Percentiles rank a stretch among this genome's conserved stretches.
Conservation (phyloP, 2,113 vertebrate genomes). For the Dipodomys merriami region DNA sequence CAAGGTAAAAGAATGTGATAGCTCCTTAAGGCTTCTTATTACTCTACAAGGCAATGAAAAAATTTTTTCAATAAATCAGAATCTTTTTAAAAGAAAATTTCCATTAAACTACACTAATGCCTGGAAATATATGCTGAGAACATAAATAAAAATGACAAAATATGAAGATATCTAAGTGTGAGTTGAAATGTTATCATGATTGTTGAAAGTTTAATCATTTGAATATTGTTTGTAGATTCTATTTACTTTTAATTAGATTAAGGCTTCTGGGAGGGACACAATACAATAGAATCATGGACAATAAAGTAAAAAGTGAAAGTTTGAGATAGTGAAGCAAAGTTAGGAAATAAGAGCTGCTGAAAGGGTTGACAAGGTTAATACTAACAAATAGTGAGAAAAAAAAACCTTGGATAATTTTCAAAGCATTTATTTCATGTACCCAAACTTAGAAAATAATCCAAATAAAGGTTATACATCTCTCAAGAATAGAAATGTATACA, state of each 20-base stretch:
- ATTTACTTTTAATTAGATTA: not conserved
- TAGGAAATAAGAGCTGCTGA: not conserved
- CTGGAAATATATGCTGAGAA: not conserved
- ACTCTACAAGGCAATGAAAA: not conserved
- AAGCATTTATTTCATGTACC: not conserved
- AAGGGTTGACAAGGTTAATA: not conserved
- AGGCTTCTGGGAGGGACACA: not conserved
- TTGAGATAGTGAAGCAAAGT: not conserved
- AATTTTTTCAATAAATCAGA: not conserved
- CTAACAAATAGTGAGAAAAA: not conserved
- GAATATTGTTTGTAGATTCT: not conserved
- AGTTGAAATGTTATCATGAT: not conserved
- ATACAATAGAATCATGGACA: not conserved
- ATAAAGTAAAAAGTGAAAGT: not conserved
- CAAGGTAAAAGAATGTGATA: not conserved
- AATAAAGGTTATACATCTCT: not conserved
- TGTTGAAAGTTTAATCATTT: not conserved
- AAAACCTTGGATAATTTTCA: not conserved
- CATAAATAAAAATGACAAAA: not conserved
- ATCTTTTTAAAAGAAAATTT: not conserved
- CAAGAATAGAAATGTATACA: not conserved
- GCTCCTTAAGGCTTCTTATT: not conserved
- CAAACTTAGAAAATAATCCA: constrained; percentile 7
- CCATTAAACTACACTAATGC: not conserved
- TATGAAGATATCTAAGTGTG: not conserved